Percentiles rank a stretch among this genome's conserved stretches.
These are phyloP conservation scores for Balaenoptera acutorostrata DNA, from an alignment of 2,113 vertebrate species.

Conservation along the genomic window DNA sequence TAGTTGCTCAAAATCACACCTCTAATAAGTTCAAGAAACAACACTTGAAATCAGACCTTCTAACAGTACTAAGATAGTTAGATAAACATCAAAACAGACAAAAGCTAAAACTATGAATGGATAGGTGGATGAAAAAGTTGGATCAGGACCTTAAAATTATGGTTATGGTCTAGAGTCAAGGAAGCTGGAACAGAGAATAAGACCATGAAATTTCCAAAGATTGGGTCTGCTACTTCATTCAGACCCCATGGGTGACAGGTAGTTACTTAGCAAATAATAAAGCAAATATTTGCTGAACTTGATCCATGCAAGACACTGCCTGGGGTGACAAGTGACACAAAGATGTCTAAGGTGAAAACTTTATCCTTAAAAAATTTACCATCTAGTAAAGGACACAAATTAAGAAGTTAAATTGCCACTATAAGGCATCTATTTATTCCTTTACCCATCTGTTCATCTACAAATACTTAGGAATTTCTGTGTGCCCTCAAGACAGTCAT, in stretches of 20 bases:
- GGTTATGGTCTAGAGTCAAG: not conserved
- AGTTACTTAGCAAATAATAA: not conserved
- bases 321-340: not conserved
- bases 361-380: conserved; percentile 6
- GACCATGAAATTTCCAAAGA: not conserved
- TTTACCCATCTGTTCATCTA: not conserved
- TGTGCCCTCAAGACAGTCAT: not conserved
- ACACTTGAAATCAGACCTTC: not conserved
- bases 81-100: not conserved
- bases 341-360: not conserved
- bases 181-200: not conserved
- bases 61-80: not conserved
- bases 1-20: not conserved
- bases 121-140: not conserved
- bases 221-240: not conserved
- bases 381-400: not conserved
- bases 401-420: not conserved
- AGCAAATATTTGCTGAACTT: not conserved
- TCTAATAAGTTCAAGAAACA: not conserved
- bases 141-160: not conserved
- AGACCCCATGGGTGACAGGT: not conserved
- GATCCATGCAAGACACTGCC: not conserved
- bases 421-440: not conserved
- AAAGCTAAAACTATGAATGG: not conserved
- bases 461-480: not conserved